Conservation (phyloP, 2,113 vertebrate species). For the Otis tarda region DNA sequence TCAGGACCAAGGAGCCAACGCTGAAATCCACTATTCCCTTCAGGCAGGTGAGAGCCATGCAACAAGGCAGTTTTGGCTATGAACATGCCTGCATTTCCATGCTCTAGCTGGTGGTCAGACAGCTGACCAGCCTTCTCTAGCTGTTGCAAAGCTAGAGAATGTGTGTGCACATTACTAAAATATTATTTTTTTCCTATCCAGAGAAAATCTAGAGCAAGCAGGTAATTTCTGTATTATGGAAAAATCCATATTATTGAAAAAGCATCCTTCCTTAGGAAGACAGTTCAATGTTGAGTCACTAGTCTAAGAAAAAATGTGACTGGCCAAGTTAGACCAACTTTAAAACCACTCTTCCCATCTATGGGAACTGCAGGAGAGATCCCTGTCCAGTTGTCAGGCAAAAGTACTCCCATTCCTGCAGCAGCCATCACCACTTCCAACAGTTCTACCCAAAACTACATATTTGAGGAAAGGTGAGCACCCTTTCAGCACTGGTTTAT, state of each 20-base stretch:
- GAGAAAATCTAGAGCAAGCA: background rate
- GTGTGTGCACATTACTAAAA: background rate
- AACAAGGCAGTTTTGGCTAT: background rate
- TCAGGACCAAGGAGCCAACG: conserved; percentile 86
- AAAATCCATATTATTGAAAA: background rate
- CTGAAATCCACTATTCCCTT: conserved; percentile 87
- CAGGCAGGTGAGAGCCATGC: conserved; percentile 83
- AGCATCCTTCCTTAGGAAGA: background rate
- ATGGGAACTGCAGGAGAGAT: background rate
- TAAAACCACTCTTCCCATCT: background rate
- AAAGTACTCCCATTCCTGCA: background rate
- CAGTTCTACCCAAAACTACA: background rate
- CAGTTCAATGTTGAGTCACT: background rate
- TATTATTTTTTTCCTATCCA: background rate
- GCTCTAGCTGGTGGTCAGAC: background rate
- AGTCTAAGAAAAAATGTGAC: background rate
- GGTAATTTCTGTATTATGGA: background rate
- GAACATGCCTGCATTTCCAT: background rate
- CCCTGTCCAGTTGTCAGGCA: background rate
- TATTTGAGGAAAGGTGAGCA: background rate
- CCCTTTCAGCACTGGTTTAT: background rate
- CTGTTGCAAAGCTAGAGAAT: background rate
- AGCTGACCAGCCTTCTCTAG: background rate
- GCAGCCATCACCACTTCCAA: background rate
- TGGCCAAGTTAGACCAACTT: background rate